Base-by-base conservation (phyloP, 2,888 invertebrate species). In the Panzeria rudis region DNA sequence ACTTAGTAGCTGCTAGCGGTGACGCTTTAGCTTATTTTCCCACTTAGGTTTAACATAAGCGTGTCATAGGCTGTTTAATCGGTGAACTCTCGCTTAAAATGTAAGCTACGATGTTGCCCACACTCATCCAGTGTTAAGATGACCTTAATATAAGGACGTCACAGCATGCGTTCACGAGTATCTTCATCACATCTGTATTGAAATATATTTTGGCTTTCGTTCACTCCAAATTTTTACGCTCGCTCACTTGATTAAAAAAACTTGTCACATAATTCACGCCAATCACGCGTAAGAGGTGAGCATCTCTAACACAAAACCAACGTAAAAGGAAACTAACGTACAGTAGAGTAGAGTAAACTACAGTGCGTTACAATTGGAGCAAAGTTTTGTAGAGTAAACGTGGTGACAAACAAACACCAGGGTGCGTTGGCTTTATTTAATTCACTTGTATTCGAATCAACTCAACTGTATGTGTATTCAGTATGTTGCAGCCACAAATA, bases 341-440 rank as follows among this genome's bases (percentile, higher is more conserved):
- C 80, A 77, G 64, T 50, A 81, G 35, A 72, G 54, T 50, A 71
- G 29, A 29, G n/a, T 15, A 50, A 54, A 64, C 32, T 29, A 52
- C 56, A 68, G 29, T 47, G 52, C 69, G 47, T 44, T 62, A 3
- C 25, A 64, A 64, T 25, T 66, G 35, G 11, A 54, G 52, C 17
- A 23, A 59, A 77, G 17, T 62, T 69, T 2, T 56, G 23, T 29
- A 61, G 20, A 75, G 66, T 68, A 54, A 73, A 64, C 69, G 73
- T 73, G 76, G 71, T 71, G 69, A 47, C 69, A 69, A 82, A 66
- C 73, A 54, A 69, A 75, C 56, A 52, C 61, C 66, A 69, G 78
- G 52, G 85, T 78, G 73, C 69, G 73, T 77, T 81, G 61, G 35
- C 64, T 85, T 66, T 59, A 71, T 71, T 61, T 75, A 64, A 84